Evolutionary conservation across 2,113 vertebrate species (phyloP).

Genomic region (Bothrops jararaca): DNA sequence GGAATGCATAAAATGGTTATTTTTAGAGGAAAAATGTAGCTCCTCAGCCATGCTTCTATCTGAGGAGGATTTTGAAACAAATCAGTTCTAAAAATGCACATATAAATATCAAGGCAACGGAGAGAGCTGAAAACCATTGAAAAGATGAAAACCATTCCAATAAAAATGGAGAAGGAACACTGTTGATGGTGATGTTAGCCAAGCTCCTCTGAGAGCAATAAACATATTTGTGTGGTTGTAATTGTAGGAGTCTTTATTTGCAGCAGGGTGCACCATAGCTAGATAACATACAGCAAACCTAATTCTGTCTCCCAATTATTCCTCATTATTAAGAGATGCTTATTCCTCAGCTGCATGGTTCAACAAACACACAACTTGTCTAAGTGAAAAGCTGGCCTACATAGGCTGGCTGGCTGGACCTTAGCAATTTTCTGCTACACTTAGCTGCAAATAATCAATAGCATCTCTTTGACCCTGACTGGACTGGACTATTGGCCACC

Average conservation of each 20-base stretch:
- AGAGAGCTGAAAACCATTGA: background rate
- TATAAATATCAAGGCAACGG: background rate
- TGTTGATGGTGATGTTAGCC: background rate
- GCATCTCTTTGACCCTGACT: background rate
- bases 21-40: slow-evolving; percentile 6
- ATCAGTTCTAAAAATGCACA: background rate
- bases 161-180: background rate
- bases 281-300: background rate
- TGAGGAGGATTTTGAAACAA: slow-evolving; percentile 10
- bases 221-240: background rate
- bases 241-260: background rate
- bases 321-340: background rate
- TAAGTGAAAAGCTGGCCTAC: background rate
- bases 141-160: background rate
- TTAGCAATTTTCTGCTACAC: background rate
- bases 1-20: slow-evolving; percentile 14
- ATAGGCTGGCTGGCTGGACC: background rate
- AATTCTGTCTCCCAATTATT: background rate
- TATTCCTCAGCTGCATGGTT: background rate
- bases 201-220: background rate
- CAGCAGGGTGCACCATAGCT: background rate
- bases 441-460: background rate
- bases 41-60: slow-evolving; percentile 11
- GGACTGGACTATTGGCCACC: background rate
- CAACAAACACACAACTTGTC: background rate